Evolutionary conservation across 1,140 invertebrate species (phyloP), one percentile per base, ranked within the genome.

Genomic region (Drosophila tropicalis): DNA sequence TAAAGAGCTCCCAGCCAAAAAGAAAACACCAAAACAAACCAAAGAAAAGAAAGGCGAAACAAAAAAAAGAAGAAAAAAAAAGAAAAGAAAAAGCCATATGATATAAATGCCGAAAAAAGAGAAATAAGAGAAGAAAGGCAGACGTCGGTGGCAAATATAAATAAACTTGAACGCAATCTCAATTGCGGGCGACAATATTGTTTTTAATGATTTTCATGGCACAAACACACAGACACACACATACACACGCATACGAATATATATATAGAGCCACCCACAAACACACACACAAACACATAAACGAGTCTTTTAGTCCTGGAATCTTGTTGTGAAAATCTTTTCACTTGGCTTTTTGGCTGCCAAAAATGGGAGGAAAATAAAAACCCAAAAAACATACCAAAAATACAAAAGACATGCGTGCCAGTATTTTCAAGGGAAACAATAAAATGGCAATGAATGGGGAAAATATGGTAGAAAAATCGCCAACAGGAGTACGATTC

Each of bases 181-280:
- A 79, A 85, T 86, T 79, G 79, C 66, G 80, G 70, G 66, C 64
- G 79, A 79, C 82, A 86, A 85, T 85, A 85, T 85, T 85, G 79
- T 87, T 82, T 79, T 85, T 86, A 85, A 85, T 86, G 79, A 85
- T 86, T 85, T 75, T 76, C 75, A 76, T 79, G 75, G 71, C 61
- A 68, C 63, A 61, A 15, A 62, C 39, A 71, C 19, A 64, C 44
- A 47, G 74, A 57, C 61, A 57, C 36, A 62, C 39, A 71, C 19
- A 64, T 39, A 47, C 79, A 57, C 61, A 57, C 36, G 17, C 17
- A 36, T 12, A 39, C n/a, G n/a, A n/a, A n/a, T n/a, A 6, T 10
- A 22, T 3, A 51, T 29, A 51, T 57, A 51, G 5, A 19, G 58
- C 4, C n/a, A 51, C 6, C 10, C 15, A 15, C 22, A 39, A 15